Evolutionary conservation across 2,888 invertebrate genomes (phyloP).

Genomic region (Macropis europaea): DNA sequence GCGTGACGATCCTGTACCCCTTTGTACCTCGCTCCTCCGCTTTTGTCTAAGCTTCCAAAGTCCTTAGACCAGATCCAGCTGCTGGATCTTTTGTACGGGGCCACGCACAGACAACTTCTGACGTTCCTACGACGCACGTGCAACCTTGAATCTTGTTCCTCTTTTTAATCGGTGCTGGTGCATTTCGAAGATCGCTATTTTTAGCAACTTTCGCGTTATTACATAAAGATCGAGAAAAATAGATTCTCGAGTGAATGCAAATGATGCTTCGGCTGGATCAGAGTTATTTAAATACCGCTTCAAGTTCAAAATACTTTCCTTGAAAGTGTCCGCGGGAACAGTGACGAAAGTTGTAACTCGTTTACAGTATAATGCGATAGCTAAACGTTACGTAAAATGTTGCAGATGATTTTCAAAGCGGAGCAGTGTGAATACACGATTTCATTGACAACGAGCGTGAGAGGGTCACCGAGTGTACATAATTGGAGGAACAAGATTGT

Average conservation of each 20-base stretch:
- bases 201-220: too few species aligned
- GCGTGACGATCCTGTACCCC: slow-evolving; percentile 20
- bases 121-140: slow-evolving; percentile 3
- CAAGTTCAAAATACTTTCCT: too few species aligned
- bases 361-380: too few species aligned
- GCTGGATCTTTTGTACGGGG: slow-evolving; percentile 7
- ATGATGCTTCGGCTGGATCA: too few species aligned
- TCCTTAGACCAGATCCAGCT: slow-evolving; percentile 15
- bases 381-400: too few species aligned
- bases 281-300: too few species aligned
- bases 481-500: slow-evolving; percentile 21
- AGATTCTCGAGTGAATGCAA: too few species aligned
- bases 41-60: slow-evolving; percentile 27
- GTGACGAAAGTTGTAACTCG: too few species aligned
- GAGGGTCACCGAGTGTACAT: neutral
- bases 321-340: too few species aligned
- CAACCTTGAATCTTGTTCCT: neutral
- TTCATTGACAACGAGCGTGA: neutral
- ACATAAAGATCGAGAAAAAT: too few species aligned
- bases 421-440: neutral
- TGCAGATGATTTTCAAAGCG: too few species aligned
- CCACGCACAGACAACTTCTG: neutral
- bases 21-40: slow-evolving; percentile 8
- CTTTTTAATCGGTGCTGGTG: neutral
- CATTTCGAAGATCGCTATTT: too few species aligned